Base-by-base conservation (phyloP, 2,113 vertebrate species). In the Phycodurus eques region DNA sequence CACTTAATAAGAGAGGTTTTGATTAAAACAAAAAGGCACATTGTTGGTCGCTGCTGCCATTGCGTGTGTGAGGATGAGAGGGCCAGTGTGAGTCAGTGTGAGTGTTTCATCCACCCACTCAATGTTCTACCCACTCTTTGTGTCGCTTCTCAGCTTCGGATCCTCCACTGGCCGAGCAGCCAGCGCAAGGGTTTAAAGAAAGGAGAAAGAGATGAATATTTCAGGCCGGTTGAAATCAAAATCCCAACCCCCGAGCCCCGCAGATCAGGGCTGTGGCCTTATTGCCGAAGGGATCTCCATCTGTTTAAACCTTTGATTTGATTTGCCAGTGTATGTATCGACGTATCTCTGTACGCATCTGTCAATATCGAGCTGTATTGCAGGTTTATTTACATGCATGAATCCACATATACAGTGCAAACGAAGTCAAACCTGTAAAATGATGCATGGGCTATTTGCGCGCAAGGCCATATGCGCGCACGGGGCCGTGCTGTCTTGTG, bases 191-290 rank as follows among this genome's bases (percentile, higher is more conserved):
- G 81, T 89, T 85, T 86, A 88, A 87, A 88, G 85, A 82, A 72
- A 74, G 71, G 72, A 77, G 14, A 89, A 84, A 84, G 84, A 83
- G 87, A 92, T 94, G 90, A 93, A 94, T 94, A 94, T 93, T 93
- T 92, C 92, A 91, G 85, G 76, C 78, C 88, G 80, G 92, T 91
- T 94, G 90, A 92, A 90, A 93, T 91, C 88, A 93, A 93, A 93
- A 93, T 92, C 88, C 79, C 76, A 82, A 83, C 80, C 91, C 87
- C 88, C 12, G 7, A 47, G 47, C 44, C 22, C 44, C 82, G 47
- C 92, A 91, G 91, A 90, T 77, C 66, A 46, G 77, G 80, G 88
- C 85, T 89, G 88, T 84, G 88, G 91, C 92, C 88, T 89, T 83
- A 89, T 90, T 76, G 92, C 91, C 89, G 74, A 88, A 89, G 91